Base-by-base conservation (phyloP, 2,888 invertebrate genomes). In the Scaptomyza polygonia region DNA sequence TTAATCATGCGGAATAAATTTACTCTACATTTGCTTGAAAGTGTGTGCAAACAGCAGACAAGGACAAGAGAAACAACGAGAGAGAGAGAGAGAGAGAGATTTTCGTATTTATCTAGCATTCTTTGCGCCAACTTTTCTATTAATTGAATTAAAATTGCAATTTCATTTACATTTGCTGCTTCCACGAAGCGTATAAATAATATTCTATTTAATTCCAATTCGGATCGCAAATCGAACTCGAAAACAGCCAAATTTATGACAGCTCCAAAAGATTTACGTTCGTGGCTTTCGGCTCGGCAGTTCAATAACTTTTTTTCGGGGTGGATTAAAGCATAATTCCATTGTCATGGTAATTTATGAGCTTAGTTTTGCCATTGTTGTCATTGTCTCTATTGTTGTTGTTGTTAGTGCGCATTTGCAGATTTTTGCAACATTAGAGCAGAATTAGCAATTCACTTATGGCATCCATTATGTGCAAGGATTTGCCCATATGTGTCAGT, bases 1-100 rank as follows among this genome's bases (percentile, higher is more conserved):
- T 88, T 91, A 90, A 90, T 90, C 90, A 90, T 85, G 89, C 73
- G 90, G 90, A 90, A 90, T 90, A 89, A 90, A 90, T 90, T 90
- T 84, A 73, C 71, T 81, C 84, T 65, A 72, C 62, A 75, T 75
- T 80, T 72, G 54, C 63, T 39, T 12, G 36, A 43, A 54, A 62
- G 34, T 58, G 43, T 57, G 58, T 40, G 32, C 32, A 47, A 59
- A 62, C 45, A 30, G 25, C 40, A 44, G 36, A 32, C 40, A 48
- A 9, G 44, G 29, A 14, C 8, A 40, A n/a, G n/a, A n/a, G n/a
- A n/a, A n/a, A n/a, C n/a, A n/a, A n/a, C n/a, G n/a, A n/a, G n/a
- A n/a, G n/a, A n/a, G 29, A 21, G 18, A 12, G 27, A 27, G 2
- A 30, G 16, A 12, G 18, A 21, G 29, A 30, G n/a, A 52, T 39